Percentiles rank a stretch among this genome's conserved stretches.
phyloP scores from a whole-genome alignment of 2,888 invertebrate genomes.

The Troglohyphantes excavatus region DNA sequence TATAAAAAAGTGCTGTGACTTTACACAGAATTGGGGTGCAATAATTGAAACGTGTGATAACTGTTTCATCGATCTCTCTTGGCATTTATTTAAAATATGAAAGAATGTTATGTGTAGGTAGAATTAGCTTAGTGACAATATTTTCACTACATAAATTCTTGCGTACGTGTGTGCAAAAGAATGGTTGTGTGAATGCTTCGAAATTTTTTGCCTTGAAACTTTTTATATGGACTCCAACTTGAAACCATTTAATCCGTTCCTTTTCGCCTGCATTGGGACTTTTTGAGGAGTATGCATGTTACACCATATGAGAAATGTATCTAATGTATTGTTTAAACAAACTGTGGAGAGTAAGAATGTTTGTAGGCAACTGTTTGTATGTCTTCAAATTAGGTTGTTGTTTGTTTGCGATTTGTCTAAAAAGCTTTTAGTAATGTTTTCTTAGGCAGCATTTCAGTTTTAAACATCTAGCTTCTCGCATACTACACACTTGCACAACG shows the following conservation, averaged over 20 bases:
- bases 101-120: neutral
- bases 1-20: neutral
- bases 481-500: too few species aligned
- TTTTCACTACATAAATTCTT: neutral
- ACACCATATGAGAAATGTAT: too few species aligned
- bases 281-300: neutral
- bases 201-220: neutral
- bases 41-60: constrained; percentile 9
- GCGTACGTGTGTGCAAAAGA: neutral
- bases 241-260: neutral
- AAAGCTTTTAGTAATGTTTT: too few species aligned
- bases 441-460: too few species aligned
- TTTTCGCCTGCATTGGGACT: neutral
- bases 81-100: neutral
- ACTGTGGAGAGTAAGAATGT: too few species aligned
- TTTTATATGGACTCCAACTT: neutral
- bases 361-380: too few species aligned
- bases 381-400: too few species aligned
- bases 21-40: neutral
- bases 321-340: too few species aligned
- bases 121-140: neutral
- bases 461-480: too few species aligned
- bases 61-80: constrained; percentile 3
- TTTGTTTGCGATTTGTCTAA: too few species aligned
- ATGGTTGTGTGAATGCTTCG: neutral